Evolutionary conservation across 2,888 invertebrate species (phyloP).

Genomic region (Deilephila porcellus): DNA sequence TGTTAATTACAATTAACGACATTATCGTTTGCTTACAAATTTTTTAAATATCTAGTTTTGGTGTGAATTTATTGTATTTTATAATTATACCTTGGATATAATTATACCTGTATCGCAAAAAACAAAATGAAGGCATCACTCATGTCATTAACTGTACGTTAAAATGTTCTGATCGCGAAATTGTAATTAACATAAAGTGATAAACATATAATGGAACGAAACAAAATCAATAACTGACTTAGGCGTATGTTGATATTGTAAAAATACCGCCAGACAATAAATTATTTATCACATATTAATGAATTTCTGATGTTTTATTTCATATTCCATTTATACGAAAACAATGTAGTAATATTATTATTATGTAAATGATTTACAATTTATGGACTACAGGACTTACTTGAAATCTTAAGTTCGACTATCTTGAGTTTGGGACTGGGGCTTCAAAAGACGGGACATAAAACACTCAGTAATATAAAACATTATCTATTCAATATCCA

Average conservation of each 20-base stretch:
- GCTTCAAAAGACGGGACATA: background rate
- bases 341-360: background rate
- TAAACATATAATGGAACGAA: conserved; percentile 48
- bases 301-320: conserved; percentile 45
- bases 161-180: conserved; percentile 13
- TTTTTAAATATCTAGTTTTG: too few species aligned
- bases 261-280: conserved; percentile 84
- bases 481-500: background rate
- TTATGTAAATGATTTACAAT: too few species aligned
- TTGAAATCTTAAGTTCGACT: too few species aligned
- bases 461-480: background rate
- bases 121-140: conserved; percentile 10
- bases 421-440: background rate
- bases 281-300: conserved; percentile 84
- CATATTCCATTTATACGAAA: background rate
- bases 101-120: background rate
- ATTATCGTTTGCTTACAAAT: too few species aligned
- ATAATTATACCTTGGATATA: too few species aligned
- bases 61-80: too few species aligned
- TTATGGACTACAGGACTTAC: too few species aligned
- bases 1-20: too few species aligned
- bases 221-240: conserved; percentile 64
- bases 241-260: conserved; percentile 83
- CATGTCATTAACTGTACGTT: background rate
- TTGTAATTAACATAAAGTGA: conserved; percentile 14